Evolutionary conservation across 2,797 vertebrate genomes (phyloP), one percentile per base, ranked within the genome.

Genomic region (Chelmon rostratus): DNA sequence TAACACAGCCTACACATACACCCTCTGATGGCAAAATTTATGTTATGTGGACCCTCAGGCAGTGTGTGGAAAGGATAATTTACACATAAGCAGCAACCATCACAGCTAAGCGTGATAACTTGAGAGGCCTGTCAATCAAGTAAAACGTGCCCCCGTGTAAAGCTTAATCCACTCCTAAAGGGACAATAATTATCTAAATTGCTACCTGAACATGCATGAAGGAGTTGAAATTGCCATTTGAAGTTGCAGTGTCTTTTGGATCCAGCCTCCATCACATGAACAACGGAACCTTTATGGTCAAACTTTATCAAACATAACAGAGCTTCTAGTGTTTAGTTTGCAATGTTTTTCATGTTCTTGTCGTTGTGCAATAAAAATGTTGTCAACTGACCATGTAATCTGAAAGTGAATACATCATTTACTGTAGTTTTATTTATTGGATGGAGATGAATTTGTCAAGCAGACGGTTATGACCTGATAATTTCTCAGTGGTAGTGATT

Each of bases 111-210:
- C 79, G 75, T 25, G 68, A 73, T 15, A n/a, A 25, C 57, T 23
- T 59, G 6, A 64, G 44, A 71, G 33, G 56, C n/a, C n/a, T 68
- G 68, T 68, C 37, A 59, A 42, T 72, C n/a, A 53, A 21, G 8
- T 18, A 44, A 70, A 46, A 76, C n/a, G 50, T 2, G 25, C 2
- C 13, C n/a, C 11, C 37, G n/a, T 63, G 81, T 68, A 42, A 70
- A 58, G n/a, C 28, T 54, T 8, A 72, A 69, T 44, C 50, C 65
- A 67, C 68, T 58, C 11, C 28, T 49, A 40, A 65, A 80, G 42
- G 53, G 7, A 59, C 53, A 61, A 42, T 50, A 23, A 58, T 38
- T 3, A 23, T 23, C 49, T 5, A 38, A 54, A 47, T 0, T 52
- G 37, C 10, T 46, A 47, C 2, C 4, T 35, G 50, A 68, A 65